Base-by-base conservation (phyloP, 2,113 vertebrate genomes). In the Xiphophorus maculatus region DNA sequence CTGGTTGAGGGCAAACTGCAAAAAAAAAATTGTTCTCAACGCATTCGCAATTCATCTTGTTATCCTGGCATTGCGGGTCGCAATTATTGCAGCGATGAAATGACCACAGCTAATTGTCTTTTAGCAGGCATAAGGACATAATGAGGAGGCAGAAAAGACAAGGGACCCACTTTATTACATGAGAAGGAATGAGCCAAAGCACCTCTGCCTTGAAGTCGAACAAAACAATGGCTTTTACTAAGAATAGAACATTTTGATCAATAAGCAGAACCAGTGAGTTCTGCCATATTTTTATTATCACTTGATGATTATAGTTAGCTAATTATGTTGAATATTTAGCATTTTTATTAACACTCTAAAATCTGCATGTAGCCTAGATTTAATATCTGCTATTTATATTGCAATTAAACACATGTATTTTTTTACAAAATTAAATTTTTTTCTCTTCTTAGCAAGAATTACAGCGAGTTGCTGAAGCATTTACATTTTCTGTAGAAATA, bases 101-200 rank as follows among this genome's bases (percentile, higher is more conserved):
- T 93, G 91, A 89, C 92, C 92, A 70, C 74, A 54, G 87, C 83
- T 91, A 83, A 89, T 91, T 71, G 85, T 90, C 81, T 89, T 88
- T 88, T 86, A 87, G 83, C 76, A 83, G 77, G 80, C 82, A 74
- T 66, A 81, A 84, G 79, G 73, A 73, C 84, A 65, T 87, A 89
- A 89, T 89, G 88, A 91, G 85, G 77, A 78, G 70, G 74, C 81
- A 27, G 78, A 83, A 88, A 89, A 88, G 71, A 72, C 30, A 4
- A 63, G 10, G 72, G 80, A 90, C 72, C 60, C 5, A 71, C 64
- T 80, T 82, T 69, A 66, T 82, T 58, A 11, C 9, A 66, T 64
- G 76, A n/a, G 25, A 79, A 73, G 58, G 68, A 69, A 67, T 29
- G 35, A 71, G 64, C 10, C 35, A 28, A 22, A 63, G 44, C 17